phyloP scores from a whole-genome alignment of 1,140 invertebrate genomes.

The Ceratina australensis region DNA sequence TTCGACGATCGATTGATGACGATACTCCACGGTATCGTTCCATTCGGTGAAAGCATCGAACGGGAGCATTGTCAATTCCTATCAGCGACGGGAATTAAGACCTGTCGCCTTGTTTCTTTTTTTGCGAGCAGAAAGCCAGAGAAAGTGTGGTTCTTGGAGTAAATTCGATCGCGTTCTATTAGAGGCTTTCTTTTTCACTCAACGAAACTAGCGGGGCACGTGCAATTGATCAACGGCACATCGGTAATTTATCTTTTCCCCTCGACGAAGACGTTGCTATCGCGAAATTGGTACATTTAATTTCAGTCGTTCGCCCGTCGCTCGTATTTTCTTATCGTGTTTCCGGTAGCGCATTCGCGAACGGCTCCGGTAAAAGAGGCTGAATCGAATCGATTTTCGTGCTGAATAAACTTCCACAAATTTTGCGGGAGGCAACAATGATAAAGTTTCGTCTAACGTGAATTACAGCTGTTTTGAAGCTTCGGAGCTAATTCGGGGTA shows the following conservation, averaged over 20 bases:
- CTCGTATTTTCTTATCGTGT: constrained; percentile 6
- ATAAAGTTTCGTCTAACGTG: no score
- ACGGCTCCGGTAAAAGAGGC: no score
- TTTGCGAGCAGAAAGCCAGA: no score
- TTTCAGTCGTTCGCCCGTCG: constrained; percentile 5
- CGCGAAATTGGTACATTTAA: constrained; percentile 35
- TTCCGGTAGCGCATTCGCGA: background rate
- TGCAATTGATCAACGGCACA: constrained; percentile 16
- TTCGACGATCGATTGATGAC: no score
- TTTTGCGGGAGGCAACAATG: background rate
- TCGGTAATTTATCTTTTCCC: constrained; percentile 32
- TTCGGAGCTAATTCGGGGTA: background rate
- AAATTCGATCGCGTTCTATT: constrained; percentile 36
- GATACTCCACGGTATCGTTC: no score
- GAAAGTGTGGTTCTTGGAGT: background rate
- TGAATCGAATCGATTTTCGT: background rate
- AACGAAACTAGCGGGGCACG: background rate
- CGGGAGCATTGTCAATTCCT: no score
- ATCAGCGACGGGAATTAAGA: no score
- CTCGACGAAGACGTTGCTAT: constrained; percentile 27
- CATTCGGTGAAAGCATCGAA: no score
- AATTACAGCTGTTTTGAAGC: no score
- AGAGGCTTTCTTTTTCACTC: constrained; percentile 34
- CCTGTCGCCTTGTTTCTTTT: no score
- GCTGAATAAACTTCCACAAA: background rate